Conservation (phyloP, 2,113 vertebrate genomes). For the Pterocles gutturalis region DNA sequence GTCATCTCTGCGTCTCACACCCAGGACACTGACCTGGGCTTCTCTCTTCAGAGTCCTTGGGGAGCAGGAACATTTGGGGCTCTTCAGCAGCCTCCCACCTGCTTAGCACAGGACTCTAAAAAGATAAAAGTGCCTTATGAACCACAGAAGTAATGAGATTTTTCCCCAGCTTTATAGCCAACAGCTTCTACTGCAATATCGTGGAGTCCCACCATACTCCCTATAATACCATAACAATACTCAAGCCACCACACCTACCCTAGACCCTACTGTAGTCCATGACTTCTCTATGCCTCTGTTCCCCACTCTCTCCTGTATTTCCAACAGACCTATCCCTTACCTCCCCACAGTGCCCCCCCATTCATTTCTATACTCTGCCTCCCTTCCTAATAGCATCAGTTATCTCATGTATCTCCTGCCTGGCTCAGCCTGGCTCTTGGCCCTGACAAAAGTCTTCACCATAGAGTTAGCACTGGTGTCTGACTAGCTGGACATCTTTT, state of each 20-base stretch:
- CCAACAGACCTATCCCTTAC: neutral
- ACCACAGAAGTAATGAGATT: neutral
- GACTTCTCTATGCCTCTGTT: neutral
- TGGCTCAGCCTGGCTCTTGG: neutral
- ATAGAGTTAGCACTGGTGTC: neutral
- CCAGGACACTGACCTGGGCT: neutral
- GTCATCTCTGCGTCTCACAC: neutral
- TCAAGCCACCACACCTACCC: neutral
- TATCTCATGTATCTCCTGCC: neutral
- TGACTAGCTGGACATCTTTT: neutral
- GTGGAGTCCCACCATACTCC: neutral
- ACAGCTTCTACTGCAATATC: neutral
- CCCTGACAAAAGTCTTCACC: neutral
- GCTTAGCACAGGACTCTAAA: neutral
- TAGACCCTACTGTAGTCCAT: neutral
- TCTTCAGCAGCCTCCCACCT: neutral
- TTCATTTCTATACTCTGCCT: neutral
- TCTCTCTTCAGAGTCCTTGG: neutral
- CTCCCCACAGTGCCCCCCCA: rapidly evolving
- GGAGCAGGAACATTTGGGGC: neutral
- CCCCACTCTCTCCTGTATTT: neutral
- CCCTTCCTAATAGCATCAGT: neutral
- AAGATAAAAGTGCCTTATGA: neutral
- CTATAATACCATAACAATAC: neutral
- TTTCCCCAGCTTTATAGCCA: neutral